Base-by-base conservation (phyloP, 2,113 vertebrate species). In the Atherinomorus stipes region DNA sequence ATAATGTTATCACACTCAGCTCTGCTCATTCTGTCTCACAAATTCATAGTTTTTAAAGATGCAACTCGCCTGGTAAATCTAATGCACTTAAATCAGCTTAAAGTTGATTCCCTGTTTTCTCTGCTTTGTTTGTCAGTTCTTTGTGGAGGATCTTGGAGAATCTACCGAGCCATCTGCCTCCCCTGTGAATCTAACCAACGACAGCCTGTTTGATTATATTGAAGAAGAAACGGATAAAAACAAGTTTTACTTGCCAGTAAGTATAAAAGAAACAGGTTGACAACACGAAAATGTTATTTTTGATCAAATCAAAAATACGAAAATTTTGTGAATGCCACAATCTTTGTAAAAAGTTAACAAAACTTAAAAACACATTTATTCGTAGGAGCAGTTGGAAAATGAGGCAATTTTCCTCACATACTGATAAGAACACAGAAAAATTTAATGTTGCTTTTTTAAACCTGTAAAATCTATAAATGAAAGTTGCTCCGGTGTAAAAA, bases 171-270 rank as follows among this genome's bases (percentile, higher is more conserved):
- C 78, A 28, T 57, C 91, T 53, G 67, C 23, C n/a, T 64, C 93
- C 0, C 25, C 89, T 51, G 71, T 90, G 77, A 99, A 99, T 84
- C 72, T 81, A 10, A 95, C 96, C 71, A 97, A 97, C 58, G 64
- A 84, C 75, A 98, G 92, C 81, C 80, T 90, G 64, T 58, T 91
- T 67, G 81, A 90, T 62, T 58, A 61, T 11, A 38, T 18, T 49
- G 74, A 71, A 2, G 68, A 80, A 28, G 54, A 51, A 28, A 26
- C 50, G 0, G 68, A 40, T 50, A 74, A 93, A 76, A 94, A 90
- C 74, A 94, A 93, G 68, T 97, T 98, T 92, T 99, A 98, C 86
- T 91, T 99, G 54, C 98, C 98, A 68, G 98, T 99, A 91, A 96
- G 97, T 94, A 84, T 31, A 42, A 15, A 0, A 15, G 12, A 10